Base-by-base conservation (phyloP, 1,140 invertebrate species). In the Drosophila bipectinata region DNA sequence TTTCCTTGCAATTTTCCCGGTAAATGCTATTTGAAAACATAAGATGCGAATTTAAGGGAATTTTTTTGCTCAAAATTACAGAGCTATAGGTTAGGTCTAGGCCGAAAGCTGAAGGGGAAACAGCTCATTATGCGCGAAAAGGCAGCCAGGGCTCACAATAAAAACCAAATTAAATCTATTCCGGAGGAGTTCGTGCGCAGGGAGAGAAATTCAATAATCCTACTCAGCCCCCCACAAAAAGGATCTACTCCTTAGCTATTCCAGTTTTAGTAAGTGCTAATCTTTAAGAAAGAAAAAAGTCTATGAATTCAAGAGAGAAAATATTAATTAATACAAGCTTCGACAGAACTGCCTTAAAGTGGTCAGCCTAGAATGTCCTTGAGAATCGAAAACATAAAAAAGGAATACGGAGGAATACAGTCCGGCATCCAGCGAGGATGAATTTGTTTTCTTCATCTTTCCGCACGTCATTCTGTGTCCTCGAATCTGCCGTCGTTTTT, bases 1-100 rank as follows among this genome's bases (percentile, higher is more conserved):
- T 77, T 85, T 15, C 39, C 54, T 57, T 64, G 77, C 68, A 77
- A 84, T 84, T 85, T 77, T 52, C 53, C 44, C 51, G 15, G 24
- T 26, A 59, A 73, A 51, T 72, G 66, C 48, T 51, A 48, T 30
- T 54, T 51, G 48, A 32, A 32, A 58, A 53, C 6, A 56, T 55
- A 62, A 55, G 56, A 41, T 18, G 52, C 26, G 44, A 56, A 69
- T 49, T 68, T 57, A 8, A 39, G 26, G 10, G 18, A 30, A 24
- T 48, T 68, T 32, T 3, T 39, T 48, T 32, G 8, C 4, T 30
- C 21, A 37, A 5, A 67, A 67, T 24, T 37, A 28, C 26, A 28
- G 26, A 28, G 26, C 51, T 53, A 4, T 26, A 18, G 6, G n/a
- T n/a, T 5, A n/a, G 7, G 10, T 24, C 8, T 68, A 18, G 5